Conservation (phyloP, 2,888 invertebrate genomes). For the Oscheius sp. region DNA sequence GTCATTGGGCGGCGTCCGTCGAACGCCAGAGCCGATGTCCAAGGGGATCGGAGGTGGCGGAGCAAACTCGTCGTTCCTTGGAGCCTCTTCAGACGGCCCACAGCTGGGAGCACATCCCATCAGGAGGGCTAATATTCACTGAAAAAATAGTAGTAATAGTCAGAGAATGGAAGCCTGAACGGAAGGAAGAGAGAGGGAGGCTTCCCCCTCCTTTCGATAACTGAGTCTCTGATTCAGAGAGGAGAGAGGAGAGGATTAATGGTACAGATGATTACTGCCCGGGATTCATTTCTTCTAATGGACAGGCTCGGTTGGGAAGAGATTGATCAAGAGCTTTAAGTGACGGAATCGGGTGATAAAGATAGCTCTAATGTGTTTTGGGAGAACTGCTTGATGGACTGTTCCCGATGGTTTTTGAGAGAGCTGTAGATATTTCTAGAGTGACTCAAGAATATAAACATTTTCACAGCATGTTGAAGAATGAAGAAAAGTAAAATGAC, state of each 20-base stretch:
- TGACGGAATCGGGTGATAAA: too few species aligned
- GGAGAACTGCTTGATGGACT: too few species aligned
- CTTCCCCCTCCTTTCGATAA: too few species aligned
- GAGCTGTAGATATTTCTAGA: too few species aligned
- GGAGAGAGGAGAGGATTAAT: background rate
- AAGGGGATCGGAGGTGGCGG: conserved; percentile 57
- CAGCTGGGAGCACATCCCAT: conserved; percentile 55
- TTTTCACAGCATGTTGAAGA: too few species aligned
- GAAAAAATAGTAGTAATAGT: background rate
- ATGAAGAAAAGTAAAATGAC: too few species aligned
- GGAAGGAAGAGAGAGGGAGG: background rate
- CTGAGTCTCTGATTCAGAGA: background rate
- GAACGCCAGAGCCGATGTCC: conserved; percentile 45
- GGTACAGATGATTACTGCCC: background rate
- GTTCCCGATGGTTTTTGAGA: too few species aligned
- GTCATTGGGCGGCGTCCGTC: conserved; percentile 34
- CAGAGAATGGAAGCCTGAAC: background rate
- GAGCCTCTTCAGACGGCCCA: conserved; percentile 21
- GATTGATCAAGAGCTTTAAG: too few species aligned
- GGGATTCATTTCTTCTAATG: too few species aligned
- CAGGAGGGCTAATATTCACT: background rate
- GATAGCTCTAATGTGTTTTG: too few species aligned
- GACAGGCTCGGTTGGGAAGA: too few species aligned
- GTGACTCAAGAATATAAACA: too few species aligned
- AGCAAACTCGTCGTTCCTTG: conserved; percentile 40